A percentile compares a stretch with the other conserved stretches of the same genome.
phyloP scores from a whole-genome alignment of 2,888 invertebrate species.

The Hydrotaea diabolus region DNA sequence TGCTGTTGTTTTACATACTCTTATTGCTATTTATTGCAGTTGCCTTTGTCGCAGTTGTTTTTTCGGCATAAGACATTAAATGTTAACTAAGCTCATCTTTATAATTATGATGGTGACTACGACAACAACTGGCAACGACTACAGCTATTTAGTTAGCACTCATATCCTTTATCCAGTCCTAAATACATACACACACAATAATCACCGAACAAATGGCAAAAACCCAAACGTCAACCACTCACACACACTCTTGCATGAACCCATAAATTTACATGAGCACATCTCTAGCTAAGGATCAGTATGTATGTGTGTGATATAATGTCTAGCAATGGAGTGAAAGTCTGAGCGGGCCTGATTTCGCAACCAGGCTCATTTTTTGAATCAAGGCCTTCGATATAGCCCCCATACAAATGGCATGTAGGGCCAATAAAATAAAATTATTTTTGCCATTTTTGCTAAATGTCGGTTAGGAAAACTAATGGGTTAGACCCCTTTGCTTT shows the following conservation, averaged over 20 bases:
- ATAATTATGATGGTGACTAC: slow-evolving; percentile 21
- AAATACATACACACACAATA: not conserved
- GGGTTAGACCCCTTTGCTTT: too few species aligned
- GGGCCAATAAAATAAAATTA: too few species aligned
- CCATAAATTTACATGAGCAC: too few species aligned
- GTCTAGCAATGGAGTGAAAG: too few species aligned
- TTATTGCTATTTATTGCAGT: slow-evolving; percentile 7
- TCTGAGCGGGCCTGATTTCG: too few species aligned
- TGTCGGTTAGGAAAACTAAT: too few species aligned
- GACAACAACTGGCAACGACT: not conserved
- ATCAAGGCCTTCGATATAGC: too few species aligned
- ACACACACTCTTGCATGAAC: not conserved
- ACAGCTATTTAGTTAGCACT: not conserved
- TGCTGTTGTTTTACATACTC: not conserved
- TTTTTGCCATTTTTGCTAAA: too few species aligned
- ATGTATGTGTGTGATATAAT: not conserved
- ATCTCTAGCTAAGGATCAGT: not conserved
- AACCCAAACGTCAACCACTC: not conserved
- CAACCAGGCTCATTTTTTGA: too few species aligned
- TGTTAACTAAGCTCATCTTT: slow-evolving; percentile 45
- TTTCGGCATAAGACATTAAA: slow-evolving; percentile 41
- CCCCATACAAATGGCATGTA: too few species aligned
- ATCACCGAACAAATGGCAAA: not conserved
- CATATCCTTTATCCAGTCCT: not conserved
- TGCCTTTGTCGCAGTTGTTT: not conserved